Evolutionary conservation across 2,888 invertebrate species (phyloP), one percentile per base, ranked within the genome.

Genomic region (Conistra vaccinii): DNA sequence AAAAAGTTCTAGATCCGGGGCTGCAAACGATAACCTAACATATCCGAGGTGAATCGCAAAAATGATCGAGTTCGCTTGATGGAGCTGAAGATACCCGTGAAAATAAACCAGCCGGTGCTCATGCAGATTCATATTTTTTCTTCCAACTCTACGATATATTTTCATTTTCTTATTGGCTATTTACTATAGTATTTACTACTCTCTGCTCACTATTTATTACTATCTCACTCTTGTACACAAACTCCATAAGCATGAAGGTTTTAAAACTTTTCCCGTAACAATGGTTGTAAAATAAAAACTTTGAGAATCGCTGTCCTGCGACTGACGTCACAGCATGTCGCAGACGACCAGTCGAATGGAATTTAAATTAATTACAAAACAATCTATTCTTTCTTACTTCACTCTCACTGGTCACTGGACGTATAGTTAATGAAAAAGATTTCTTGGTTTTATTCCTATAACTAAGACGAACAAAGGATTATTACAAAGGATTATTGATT

Each of bases 331-430:
- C 42, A 32, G 48, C 10, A 12, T 20, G 26, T 32, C 26, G 60
- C 10, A n/a, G 55, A 78, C 73, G 48, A 20, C n/a, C 7, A 61
- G 42, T 61, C 20, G 0, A 23, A 62, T 57, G 20, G n/a, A 68
- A 75, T 58, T 63, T 58, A 58, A 74, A 80, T 74, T 68, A 68
- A 80, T 79, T 73, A 62, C 23, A 62, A 55, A 57, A 62, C 62
- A 62, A 78, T 78, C 26, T 39, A 26, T 70, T 32, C 2, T 39
- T 26, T 62, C 9, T 62, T 20, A 32, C 26, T 55, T 12, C n/a
- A n/a, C n/a, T n/a, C n/a, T n/a, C n/a, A 55, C 17, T 55, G 61
- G 53, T 45, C 61, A 39, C 39, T 76, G 61, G 14, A 69, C 61
- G 29, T 32, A 9, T 5, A 39, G 2, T 6, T 55, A 61, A 32